Percentiles rank a stretch among this genome's conserved stretches.
Evolutionary conservation across 2,797 vertebrate genomes (phyloP).

Genomic region (Paedocypris micromegethes): DNA sequence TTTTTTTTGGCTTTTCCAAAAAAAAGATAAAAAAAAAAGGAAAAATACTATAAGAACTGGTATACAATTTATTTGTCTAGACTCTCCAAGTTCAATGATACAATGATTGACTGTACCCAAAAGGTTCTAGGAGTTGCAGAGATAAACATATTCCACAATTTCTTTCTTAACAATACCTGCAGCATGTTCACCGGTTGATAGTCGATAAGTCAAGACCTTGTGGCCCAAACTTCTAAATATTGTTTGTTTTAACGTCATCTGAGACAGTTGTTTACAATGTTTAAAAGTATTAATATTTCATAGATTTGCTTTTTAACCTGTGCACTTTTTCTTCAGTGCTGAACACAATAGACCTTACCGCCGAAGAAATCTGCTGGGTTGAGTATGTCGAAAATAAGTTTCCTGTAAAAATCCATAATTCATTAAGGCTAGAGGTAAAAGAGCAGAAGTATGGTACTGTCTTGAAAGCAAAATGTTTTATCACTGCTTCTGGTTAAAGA

Average conservation of each 20-base stretch:
- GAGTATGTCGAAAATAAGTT: conserved; percentile 24
- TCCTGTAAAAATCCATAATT: conserved; percentile 43
- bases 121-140: too few species aligned
- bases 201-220: too few species aligned
- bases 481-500: conserved; percentile 7
- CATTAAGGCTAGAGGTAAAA: conserved; percentile 36
- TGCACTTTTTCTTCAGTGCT: not conserved
- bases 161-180: too few species aligned
- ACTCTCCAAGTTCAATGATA: too few species aligned
- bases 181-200: too few species aligned
- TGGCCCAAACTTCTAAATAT: too few species aligned
- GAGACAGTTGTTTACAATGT: not conserved
- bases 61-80: too few species aligned
- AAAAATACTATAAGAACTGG: too few species aligned
- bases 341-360: not conserved
- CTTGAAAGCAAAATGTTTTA: conserved; percentile 22
- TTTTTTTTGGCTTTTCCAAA: too few species aligned
- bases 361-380: conserved; percentile 7
- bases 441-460: conserved; percentile 20
- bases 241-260: conserved; percentile 3
- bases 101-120: too few species aligned
- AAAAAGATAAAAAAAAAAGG: too few species aligned
- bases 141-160: too few species aligned
- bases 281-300: conserved; percentile 28
- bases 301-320: conserved; percentile 21